Conservation (phyloP, 1,140 invertebrate species). For the Gonioctena quinquepunctata region DNA sequence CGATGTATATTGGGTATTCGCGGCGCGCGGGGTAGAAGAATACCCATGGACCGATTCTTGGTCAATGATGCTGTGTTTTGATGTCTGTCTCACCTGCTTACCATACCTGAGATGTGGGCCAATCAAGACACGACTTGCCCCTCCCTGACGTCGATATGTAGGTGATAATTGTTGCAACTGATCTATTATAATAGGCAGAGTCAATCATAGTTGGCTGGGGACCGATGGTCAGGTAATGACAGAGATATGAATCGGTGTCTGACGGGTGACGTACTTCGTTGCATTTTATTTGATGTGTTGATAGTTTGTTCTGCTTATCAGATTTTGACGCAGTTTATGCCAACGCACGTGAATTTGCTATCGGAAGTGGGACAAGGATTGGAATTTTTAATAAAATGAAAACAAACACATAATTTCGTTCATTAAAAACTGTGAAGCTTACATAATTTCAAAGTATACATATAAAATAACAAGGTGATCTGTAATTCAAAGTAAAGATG, state of each 20-base stretch:
- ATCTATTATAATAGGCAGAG: slow-evolving; percentile 10
- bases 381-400: not conserved
- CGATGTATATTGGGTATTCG: not conserved
- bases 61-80: slow-evolving; percentile 21
- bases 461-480: too few relatives aligned
- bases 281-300: not conserved
- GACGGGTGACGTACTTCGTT: not conserved
- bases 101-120: slow-evolving; percentile 21
- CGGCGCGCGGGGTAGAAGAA: not conserved
- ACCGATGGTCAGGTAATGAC: not conserved
- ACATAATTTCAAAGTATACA: too few relatives aligned
- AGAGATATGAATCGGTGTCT: not conserved
- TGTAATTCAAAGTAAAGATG: too few relatives aligned
- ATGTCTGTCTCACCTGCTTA: slow-evolving; percentile 22
- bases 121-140: slow-evolving; percentile 14
- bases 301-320: slow-evolving; percentile 4
- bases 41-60: slow-evolving; percentile 12
- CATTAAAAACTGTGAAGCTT: too few relatives aligned
- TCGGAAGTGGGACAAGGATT: not conserved
- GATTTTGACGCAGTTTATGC: not conserved
- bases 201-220: slow-evolving; percentile 3
- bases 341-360: not conserved
- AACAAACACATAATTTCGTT: too few relatives aligned
- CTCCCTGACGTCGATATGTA: slow-evolving; percentile 6
- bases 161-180: slow-evolving; percentile 19